Conservation (phyloP, 2,113 vertebrate genomes). For the Dermatemys mawii region DNA sequence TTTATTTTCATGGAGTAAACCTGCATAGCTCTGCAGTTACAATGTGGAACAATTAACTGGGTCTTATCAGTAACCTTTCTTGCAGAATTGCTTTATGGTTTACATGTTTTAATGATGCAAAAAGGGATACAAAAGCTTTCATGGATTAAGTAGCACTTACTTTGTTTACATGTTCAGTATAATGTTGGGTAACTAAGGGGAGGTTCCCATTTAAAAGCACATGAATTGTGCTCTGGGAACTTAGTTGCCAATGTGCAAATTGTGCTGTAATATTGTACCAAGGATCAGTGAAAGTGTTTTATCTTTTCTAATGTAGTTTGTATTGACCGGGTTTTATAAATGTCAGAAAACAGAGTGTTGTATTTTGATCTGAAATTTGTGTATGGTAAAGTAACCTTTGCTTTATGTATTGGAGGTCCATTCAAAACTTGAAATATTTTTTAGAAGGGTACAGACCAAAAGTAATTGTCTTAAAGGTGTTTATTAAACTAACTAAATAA, state of each 20-base stretch:
- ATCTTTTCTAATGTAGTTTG: constrained; percentile 85
- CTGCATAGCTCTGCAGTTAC: constrained; percentile 21
- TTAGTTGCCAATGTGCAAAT: constrained; percentile 70
- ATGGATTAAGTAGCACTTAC: constrained; percentile 61
- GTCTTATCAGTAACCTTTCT: constrained; percentile 55
- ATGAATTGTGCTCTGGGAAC: constrained; percentile 66
- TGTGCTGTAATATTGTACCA: constrained; percentile 76
- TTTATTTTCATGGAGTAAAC: constrained; percentile 48
- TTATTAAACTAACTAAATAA: constrained; percentile 83
- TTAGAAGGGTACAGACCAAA: constrained; percentile 82
- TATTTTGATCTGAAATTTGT: constrained; percentile 86
- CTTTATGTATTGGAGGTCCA: constrained; percentile 82
- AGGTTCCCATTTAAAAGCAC: constrained; percentile 52
- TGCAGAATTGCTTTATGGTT: constrained; percentile 57
- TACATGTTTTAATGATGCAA: not conserved
- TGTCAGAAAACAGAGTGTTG: constrained; percentile 82
- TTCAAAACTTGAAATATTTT: constrained; percentile 86
- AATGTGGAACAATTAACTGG: constrained; percentile 24
- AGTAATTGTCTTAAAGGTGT: constrained; percentile 80
- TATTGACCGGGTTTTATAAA: constrained; percentile 84
- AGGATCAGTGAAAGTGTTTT: constrained; percentile 83
- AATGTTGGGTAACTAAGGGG: constrained; percentile 46
- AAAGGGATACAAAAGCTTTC: constrained; percentile 46
- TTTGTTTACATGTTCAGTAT: constrained; percentile 59
- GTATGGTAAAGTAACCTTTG: constrained; percentile 81